phyloP scores from a whole-genome alignment of 2,888 invertebrate species.

The Labia minor region DNA sequence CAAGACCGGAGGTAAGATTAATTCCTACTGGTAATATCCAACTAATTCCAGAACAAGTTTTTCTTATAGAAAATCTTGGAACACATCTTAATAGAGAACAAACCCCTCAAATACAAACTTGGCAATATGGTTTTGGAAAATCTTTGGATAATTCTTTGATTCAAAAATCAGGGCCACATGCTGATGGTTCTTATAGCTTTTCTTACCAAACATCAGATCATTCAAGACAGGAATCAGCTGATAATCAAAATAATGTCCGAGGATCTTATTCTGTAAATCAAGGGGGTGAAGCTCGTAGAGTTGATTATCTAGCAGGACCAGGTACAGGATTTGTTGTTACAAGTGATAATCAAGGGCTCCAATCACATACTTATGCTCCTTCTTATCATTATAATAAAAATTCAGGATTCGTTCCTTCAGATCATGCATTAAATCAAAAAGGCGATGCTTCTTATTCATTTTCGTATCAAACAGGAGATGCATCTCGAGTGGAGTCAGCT shows the following conservation, averaged over 20 bases:
- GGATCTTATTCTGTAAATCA: slow-evolving; percentile 27
- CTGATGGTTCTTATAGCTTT: slow-evolving; percentile 32
- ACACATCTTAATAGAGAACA: too few relatives aligned
- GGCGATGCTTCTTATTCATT: slow-evolving; percentile 30
- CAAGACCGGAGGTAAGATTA: neutral
- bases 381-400: too few relatives aligned
- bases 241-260: slow-evolving; percentile 32
- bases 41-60: too few relatives aligned
- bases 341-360: slow-evolving; percentile 27
- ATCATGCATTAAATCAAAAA: neutral
- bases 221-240: slow-evolving; percentile 33
- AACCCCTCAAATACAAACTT: too few relatives aligned
- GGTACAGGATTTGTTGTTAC: slow-evolving; percentile 28
- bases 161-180: neutral
- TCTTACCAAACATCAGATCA: slow-evolving; percentile 32
- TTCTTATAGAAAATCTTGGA: too few relatives aligned
- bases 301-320: slow-evolving; percentile 28
- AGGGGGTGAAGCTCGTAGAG: slow-evolving; percentile 26
- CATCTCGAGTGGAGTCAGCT: slow-evolving; percentile 25
- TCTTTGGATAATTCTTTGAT: neutral
- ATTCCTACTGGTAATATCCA: too few relatives aligned
- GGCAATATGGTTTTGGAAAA: neutral
- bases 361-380: neutral
- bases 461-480: slow-evolving; percentile 27
- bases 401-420: neutral